A percentile compares a stretch with the other conserved stretches of the same genome.
phyloP scores from a whole-genome alignment of 2,888 invertebrate species.

The Tiliacea citrago region DNA sequence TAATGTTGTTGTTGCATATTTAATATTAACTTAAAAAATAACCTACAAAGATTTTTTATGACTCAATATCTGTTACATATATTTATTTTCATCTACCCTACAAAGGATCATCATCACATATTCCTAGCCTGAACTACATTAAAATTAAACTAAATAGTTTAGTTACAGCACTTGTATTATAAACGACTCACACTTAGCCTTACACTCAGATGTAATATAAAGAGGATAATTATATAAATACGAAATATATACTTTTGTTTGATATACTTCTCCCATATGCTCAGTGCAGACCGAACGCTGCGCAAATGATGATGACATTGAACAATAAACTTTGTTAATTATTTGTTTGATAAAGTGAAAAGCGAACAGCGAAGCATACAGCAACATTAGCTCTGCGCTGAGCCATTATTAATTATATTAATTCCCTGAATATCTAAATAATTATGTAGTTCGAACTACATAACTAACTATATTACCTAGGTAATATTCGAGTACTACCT shows the following conservation, averaged over 20 bases:
- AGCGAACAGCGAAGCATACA: not conserved
- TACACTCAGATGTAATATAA: constrained; percentile 79
- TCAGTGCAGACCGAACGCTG: not conserved
- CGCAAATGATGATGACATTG: not conserved
- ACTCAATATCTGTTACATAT: not conserved
- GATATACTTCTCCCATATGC: not conserved
- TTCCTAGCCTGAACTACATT: constrained; percentile 51
- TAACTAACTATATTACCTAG: no score
- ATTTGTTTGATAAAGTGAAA: not conserved
- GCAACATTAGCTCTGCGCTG: not conserved
- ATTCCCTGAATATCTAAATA: not conserved
- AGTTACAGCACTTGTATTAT: constrained; percentile 74
- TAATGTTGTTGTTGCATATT: no score
- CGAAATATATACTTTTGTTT: constrained; percentile 58
- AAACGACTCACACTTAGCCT: constrained; percentile 76
- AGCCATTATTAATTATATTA: not conserved
- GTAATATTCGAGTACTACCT: not conserved
- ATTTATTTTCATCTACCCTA: not conserved
- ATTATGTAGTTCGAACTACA: not conserved
- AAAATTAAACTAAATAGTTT: constrained; percentile 49
- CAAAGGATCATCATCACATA: constrained; percentile 54
- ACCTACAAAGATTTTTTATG: not conserved
- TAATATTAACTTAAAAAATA: not conserved
- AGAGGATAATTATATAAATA: constrained; percentile 74
- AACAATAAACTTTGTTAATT: constrained; percentile 2